Conservation (phyloP, 2,888 invertebrate genomes). For the Drosophila paramelanica region DNA sequence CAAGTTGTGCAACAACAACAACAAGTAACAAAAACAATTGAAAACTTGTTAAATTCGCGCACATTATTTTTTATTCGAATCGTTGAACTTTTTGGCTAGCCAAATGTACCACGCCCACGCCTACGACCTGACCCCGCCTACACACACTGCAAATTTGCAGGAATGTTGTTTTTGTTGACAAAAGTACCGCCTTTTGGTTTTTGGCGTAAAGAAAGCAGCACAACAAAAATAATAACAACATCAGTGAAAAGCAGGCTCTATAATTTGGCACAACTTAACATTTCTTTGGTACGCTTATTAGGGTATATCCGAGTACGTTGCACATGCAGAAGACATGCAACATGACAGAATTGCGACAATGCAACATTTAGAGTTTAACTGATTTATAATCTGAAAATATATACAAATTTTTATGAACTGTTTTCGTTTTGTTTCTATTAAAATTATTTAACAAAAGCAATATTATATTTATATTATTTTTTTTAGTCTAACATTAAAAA, state of each 20-base stretch:
- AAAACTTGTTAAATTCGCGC: constrained; percentile 49
- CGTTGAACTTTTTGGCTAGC: constrained; percentile 48
- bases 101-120: constrained; percentile 41
- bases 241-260: constrained; percentile 27
- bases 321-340: too few relatives aligned
- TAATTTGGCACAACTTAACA: constrained; percentile 40
- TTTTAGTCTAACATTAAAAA: neutral
- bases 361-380: too few relatives aligned
- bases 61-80: constrained; percentile 34
- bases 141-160: constrained; percentile 23
- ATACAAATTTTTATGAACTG: too few relatives aligned
- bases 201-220: constrained; percentile 43
- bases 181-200: constrained; percentile 52
- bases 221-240: constrained; percentile 16
- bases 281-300: constrained; percentile 9
- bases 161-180: constrained; percentile 42
- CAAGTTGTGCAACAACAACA: constrained; percentile 8
- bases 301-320: constrained; percentile 11
- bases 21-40: constrained; percentile 21
- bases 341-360: too few relatives aligned
- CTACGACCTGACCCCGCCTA: constrained; percentile 6
- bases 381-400: too few relatives aligned
- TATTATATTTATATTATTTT: too few relatives aligned
- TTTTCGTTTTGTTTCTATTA: too few relatives aligned
- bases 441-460: too few relatives aligned